These are phyloP conservation scores for Amblyjoppa fuscipennis DNA, from an alignment of 2,888 invertebrate species.

Conservation along the genomic window DNA sequence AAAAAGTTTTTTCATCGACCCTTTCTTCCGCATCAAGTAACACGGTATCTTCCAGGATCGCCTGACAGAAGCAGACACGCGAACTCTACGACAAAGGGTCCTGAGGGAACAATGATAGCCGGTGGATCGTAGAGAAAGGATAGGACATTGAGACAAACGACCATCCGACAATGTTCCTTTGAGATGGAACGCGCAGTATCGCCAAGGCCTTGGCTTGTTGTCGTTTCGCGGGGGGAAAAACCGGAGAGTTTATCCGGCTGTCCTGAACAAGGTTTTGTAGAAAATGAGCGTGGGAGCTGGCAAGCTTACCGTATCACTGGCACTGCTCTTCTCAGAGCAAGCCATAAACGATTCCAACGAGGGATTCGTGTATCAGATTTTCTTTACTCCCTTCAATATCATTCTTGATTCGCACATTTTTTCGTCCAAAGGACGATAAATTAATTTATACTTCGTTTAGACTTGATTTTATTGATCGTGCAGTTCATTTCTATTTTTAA, in stretches of 20 bases:
- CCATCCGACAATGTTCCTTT: conserved; percentile 48
- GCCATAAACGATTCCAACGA: background rate
- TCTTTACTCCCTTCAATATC: background rate
- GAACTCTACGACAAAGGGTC: conserved; percentile 54
- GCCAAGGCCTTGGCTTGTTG: conserved; percentile 1
- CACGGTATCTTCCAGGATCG: conserved; percentile 16
- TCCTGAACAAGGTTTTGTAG: background rate
- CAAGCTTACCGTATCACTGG: no score
- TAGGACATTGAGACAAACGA: conserved; percentile 62
- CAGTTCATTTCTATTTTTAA: background rate
- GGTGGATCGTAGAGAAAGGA: conserved; percentile 30
- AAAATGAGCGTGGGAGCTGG: conserved; percentile 8
- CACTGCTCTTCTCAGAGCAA: background rate
- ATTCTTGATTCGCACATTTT: background rate
- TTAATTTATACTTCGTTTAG: background rate
- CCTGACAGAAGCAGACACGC: conserved; percentile 30
- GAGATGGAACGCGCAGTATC: conserved; percentile 22
- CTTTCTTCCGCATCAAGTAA: conserved; percentile 20
- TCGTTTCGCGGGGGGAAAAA: background rate
- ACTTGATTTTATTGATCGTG: background rate
- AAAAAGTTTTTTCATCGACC: background rate
- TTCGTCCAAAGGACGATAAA: background rate
- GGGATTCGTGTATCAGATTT: no score
- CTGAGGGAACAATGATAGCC: conserved; percentile 44
- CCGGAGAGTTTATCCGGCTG: background rate